A percentile compares a stretch with the other conserved stretches of the same genome.
These are phyloP conservation scores for Astropecten irregularis DNA, from an alignment of 53 echinoderm and acorn worm species.

Conservation along the genomic window DNA sequence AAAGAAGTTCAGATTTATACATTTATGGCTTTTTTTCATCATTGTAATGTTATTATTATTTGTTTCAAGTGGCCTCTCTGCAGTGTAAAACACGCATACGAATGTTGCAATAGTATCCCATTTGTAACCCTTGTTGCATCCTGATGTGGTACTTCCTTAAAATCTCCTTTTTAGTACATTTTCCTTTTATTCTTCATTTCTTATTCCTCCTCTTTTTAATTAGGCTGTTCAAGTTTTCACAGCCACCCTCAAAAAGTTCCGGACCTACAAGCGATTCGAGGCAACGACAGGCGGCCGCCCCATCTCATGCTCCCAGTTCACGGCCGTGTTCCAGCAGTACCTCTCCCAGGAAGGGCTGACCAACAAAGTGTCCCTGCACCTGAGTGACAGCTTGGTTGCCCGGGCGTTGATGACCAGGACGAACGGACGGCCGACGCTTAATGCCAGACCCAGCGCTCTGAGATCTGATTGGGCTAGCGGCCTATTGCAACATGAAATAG, in stretches of 20 bases:
- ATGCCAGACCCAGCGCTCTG: constrained; percentile 68
- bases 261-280: constrained; percentile 70
- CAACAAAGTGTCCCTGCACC: constrained; percentile 76
- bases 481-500: constrained; percentile 74
- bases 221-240: constrained; percentile 71
- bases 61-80: too few species aligned
- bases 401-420: constrained; percentile 83
- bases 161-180: too few species aligned
- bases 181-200: too few species aligned
- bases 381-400: constrained; percentile 74
- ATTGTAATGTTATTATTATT: background rate
- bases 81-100: too few species aligned
- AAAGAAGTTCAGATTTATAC: background rate
- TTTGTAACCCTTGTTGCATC: too few species aligned
- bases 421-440: constrained; percentile 72
- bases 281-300: constrained; percentile 65
- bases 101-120: too few species aligned
- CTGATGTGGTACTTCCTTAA: too few species aligned
- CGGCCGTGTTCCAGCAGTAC: constrained; percentile 66
- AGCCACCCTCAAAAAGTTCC: constrained; percentile 60
- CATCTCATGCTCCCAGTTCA: constrained; percentile 64
- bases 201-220: background rate
- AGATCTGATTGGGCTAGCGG: constrained; percentile 73
- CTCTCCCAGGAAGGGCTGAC: constrained; percentile 67
- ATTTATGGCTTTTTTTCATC: background rate